These are phyloP conservation scores for Chironomus tepperi DNA, from an alignment of 1,140 invertebrate species.

Conservation along the genomic window DNA sequence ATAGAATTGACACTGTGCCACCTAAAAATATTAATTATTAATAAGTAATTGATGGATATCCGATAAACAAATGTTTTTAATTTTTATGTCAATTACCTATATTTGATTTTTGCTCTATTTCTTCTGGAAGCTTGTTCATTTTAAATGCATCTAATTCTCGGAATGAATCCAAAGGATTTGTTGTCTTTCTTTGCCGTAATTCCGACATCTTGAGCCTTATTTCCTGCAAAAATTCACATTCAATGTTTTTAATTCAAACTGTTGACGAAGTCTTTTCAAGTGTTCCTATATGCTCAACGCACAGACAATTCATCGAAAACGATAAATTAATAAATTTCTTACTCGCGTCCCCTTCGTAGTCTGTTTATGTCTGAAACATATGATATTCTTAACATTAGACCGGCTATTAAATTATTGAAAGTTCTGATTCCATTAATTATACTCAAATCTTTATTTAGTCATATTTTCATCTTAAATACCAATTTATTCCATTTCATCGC, in stretches of 20 bases:
- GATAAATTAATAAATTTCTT: neutral
- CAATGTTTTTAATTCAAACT: neutral
- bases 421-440: too few species aligned
- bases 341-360: neutral
- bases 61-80: neutral
- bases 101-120: neutral
- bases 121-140: constrained; percentile 10
- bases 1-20: constrained; percentile 68
- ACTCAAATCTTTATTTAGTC: too few species aligned
- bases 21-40: neutral
- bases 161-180: neutral
- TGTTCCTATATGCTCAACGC: neutral
- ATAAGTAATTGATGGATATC: neutral
- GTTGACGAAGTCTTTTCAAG: constrained; percentile 6
- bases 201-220: neutral
- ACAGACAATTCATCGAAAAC: neutral
- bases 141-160: constrained; percentile 3
- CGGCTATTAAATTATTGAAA: too few species aligned
- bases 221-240: neutral
- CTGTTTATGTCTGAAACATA: neutral
- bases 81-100: neutral
- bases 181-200: neutral
- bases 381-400: too few species aligned
- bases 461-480: neutral
- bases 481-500: constrained; percentile 2